Evolutionary conservation across 2,888 invertebrate genomes (phyloP), one percentile per base, ranked within the genome.

Genomic region (Limenitis camilla): DNA sequence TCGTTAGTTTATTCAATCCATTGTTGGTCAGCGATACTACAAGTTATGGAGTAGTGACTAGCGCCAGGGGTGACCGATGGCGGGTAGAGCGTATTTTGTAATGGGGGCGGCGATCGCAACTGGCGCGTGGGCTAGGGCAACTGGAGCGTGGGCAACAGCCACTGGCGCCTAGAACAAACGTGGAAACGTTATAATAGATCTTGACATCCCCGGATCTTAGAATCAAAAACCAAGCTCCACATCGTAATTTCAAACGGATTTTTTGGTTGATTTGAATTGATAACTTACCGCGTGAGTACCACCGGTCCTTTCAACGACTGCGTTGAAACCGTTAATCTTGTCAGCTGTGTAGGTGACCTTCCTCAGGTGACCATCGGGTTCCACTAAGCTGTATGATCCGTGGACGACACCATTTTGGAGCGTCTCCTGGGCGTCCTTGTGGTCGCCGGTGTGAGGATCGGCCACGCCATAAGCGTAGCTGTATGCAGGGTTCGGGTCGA

Each of bases 271-370:
- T 28, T 29, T 19, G 31, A 3, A 4, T 11, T 39, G 28, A 19
- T 30, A 11, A n/a, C 76, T 79, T 48, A 86, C 83, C 60, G 78
- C 80, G 62, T 86, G 85, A 28, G 76, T 76, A 6, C 67, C 78
- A 1, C 88, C 88, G 3, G 85, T 79, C 66, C 88, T 79, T 62
- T 88, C 87, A 3, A 89, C 88, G 5, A 88, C 88, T 5, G 88
- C 88, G 60, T 88, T 88, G 74, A 88, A 88, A 0, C 88, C 88
- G 61, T 88, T 87, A 53, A 88, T 63, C 45, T 88, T 82, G 61
- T 88, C 88, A 1, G 89, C 88, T n/a, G 88, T 88, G 72, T 89
- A 89, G 9, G 88, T 87, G 43, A 89, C 89, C 59, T 81, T 74
- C 39, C 88, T 69, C 1, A 88, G 57, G 63, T 88, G 87, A 35